Evolutionary conservation across 2,888 invertebrate species (phyloP).

Genomic region (Merodon equestris): DNA sequence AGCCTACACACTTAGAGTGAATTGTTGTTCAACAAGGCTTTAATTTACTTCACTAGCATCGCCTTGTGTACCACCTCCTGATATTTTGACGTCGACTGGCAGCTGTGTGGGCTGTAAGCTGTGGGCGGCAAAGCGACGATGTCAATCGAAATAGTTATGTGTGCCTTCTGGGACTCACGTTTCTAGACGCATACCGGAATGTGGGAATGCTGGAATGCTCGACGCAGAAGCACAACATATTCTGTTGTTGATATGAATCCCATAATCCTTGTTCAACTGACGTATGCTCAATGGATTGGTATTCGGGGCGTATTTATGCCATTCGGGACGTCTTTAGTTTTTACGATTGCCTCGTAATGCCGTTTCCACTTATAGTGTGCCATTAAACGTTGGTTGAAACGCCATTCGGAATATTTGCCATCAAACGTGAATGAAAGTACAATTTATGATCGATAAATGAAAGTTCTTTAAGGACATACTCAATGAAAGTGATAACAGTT

Average conservation of each 20-base stretch:
- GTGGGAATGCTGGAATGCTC: slow-evolving; percentile 11
- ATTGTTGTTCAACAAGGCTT: not conserved
- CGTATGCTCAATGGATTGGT: slow-evolving; percentile 28
- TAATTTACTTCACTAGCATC: no score
- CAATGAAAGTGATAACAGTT: slow-evolving; percentile 6
- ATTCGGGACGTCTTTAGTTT: slow-evolving; percentile 27
- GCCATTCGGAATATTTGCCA: slow-evolving; percentile 18
- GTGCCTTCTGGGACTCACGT: slow-evolving; percentile 8
- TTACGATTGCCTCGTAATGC: slow-evolving; percentile 13
- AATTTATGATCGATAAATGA: slow-evolving; percentile 22
- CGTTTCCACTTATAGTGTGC: not conserved
- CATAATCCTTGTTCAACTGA: slow-evolving; percentile 9
- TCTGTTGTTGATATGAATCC: not conserved
- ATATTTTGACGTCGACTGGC: not conserved
- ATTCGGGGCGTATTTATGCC: slow-evolving; percentile 21
- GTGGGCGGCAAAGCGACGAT: not conserved
- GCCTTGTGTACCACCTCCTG: no score
- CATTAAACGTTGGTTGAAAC: slow-evolving; percentile 12
- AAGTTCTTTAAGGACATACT: not conserved
- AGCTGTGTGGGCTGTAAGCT: not conserved
- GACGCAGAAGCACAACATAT: not conserved
- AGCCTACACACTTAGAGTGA: not conserved
- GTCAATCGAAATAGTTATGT: slow-evolving; percentile 16
- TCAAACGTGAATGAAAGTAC: slow-evolving; percentile 20
- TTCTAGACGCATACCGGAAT: slow-evolving; percentile 7